phyloP scores from a whole-genome alignment of 1,140 invertebrate species.

The Drosophila mojavensis region DNA sequence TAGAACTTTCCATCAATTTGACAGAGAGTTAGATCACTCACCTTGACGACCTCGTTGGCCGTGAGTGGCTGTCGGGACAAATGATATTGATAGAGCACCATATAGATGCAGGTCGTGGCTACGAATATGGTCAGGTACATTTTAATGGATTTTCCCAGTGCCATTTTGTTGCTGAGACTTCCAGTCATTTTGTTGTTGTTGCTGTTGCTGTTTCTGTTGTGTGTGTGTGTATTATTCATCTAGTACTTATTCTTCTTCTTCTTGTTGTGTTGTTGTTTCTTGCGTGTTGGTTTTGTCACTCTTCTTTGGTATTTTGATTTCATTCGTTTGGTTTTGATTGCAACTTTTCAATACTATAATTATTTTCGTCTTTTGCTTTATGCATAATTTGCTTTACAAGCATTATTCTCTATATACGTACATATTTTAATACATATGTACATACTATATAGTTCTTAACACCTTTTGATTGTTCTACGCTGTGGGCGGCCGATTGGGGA shows the following conservation, averaged over 20 bases:
- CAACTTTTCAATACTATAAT: constrained; percentile 38
- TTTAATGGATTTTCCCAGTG: constrained; percentile 82
- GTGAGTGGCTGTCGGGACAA: constrained; percentile 70
- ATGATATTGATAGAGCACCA: constrained; percentile 83
- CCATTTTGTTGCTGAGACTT: constrained; percentile 66
- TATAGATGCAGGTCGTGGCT: constrained; percentile 83
- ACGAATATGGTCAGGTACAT: constrained; percentile 84
- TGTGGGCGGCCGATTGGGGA: constrained; percentile 16
- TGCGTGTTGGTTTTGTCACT: constrained; percentile 60
- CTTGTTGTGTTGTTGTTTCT: constrained; percentile 43
- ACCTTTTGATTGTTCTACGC: constrained; percentile 52
- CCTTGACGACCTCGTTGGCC: constrained; percentile 71
- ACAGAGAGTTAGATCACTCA: constrained; percentile 36
- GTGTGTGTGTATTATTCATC: no score
- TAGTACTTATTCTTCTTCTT: neutral
- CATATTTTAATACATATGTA: no score
- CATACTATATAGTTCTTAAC: neutral
- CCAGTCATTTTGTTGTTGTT: constrained; percentile 23
- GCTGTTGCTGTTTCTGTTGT: no score
- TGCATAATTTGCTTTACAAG: constrained; percentile 34
- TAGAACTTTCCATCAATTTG: constrained; percentile 4
- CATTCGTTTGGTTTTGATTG: constrained; percentile 62
- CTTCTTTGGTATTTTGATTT: constrained; percentile 60
- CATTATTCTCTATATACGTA: constrained; percentile 28
- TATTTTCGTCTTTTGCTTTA: constrained; percentile 27